Conservation (phyloP, 1,140 invertebrate species). For the Lordiphosa clarofinis region DNA sequence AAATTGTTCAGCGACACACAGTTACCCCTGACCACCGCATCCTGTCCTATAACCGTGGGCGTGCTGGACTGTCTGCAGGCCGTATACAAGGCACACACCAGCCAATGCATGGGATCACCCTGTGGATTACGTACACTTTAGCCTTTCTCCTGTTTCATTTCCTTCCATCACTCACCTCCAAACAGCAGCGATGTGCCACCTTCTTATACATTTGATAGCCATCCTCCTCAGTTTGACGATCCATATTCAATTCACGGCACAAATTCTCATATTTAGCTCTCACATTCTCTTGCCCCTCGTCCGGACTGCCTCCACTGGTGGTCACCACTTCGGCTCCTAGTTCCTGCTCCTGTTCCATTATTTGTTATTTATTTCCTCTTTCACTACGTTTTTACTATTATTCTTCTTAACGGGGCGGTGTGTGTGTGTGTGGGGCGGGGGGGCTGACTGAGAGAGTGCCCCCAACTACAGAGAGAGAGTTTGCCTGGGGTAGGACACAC, state of each 20-base stretch:
- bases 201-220: conserved; percentile 55
- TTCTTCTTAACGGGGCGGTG: conserved; percentile 3
- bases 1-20: conserved; percentile 95
- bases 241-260: conserved; percentile 76
- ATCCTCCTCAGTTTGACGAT: conserved; percentile 63
- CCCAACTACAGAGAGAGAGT: conserved; percentile 6
- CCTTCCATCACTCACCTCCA: conserved; percentile 53
- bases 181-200: conserved; percentile 51
- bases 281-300: conserved; percentile 44
- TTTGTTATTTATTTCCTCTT: conserved; percentile 37
- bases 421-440: not conserved
- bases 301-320: conserved; percentile 15
- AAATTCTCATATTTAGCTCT: conserved; percentile 57
- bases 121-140: too few relatives aligned
- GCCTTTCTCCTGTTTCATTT: not conserved
- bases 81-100: conserved; percentile 96
- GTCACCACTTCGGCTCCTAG: conserved; percentile 60
- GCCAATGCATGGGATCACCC: conserved; percentile 96
- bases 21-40: conserved; percentile 90
- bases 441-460: not conserved
- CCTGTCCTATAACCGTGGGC: conserved; percentile 88
- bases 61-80: conserved; percentile 90
- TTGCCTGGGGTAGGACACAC: not conserved
- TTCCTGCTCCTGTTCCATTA: conserved; percentile 52
- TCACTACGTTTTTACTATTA: conserved; percentile 5